Evolutionary conservation across 1,140 invertebrate species (phyloP), one percentile per base, ranked within the genome.

Genomic region (Drosophila parvula): DNA sequence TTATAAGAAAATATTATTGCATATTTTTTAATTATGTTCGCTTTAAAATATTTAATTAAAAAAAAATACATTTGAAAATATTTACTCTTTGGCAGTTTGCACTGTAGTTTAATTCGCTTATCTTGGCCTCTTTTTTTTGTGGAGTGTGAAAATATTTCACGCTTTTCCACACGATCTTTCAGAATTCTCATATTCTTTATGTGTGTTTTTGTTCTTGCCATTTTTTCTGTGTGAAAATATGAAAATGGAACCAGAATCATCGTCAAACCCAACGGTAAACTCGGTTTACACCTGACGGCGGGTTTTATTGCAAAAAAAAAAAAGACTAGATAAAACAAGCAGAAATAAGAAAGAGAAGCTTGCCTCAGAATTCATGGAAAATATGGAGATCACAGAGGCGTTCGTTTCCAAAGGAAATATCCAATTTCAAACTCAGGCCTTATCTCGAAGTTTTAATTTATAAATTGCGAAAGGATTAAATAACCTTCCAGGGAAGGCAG

Each of bases 221-320:
- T 51, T 38, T 50, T 45, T 45, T 65, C 32, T 50, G 59, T 68
- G 64, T 27, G 63, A 67, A 67, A 47, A 48, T 67, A 32, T 50
- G 18, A 63, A 65, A 65, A 65, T 60, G 63, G 51, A 64, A 64
- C 61, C 53, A 64, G 61, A 65, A 11, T 40, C 43, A 65, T 59
- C 55, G 57, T 65, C 45, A 65, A 65, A 22, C n/a, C 34, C 57
- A 65, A 60, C 63, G 44, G 63, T 65, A 36, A 65, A 63, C n/a
- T 34, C 11, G 7, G 53, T 22, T 32, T 44, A 34, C 36, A 32
- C 53, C 27, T 18, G 28, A 44, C 16, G 8, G 12, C 32, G n/a
- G 59, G 22, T 60, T 60, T 65, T 47, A 65, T 65, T 59, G 38
- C 63, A 60, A 45, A 56, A 38, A 40, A 22, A 14, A 27, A n/a